Evolutionary conservation across 2,113 vertebrate genomes (phyloP), one percentile per base, ranked within the genome.

Genomic region (Pelobates fuscus): DNA sequence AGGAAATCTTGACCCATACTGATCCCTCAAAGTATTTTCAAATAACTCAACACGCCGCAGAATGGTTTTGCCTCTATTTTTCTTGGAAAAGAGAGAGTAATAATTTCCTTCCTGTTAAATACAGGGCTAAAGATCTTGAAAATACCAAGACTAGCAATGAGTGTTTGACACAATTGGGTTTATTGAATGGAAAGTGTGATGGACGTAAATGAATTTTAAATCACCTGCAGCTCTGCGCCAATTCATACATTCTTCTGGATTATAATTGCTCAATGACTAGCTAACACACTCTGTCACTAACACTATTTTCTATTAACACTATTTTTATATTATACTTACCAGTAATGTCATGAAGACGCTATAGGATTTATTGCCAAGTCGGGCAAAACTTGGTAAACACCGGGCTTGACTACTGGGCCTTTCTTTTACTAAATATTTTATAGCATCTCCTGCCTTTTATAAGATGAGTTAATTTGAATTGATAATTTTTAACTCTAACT

Each of bases 141-240:
- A 32, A 77, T 61, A 49, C 63, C 67, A 60, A 58, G 43, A 15
- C 26, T 23, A 68, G 64, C 57, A 52, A 59, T 61, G 73, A 58
- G 30, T 52, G 26, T 61, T 77, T n/a, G 32, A 68, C 65, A 77
- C 73, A 68, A 77, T 61, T 68, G 65, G 41, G 43, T 59, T 68
- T 77, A 77, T 67, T 75, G 72, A 75, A 75, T 77, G 41, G 73
- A 37, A 77, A 77, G 64, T 61, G 55, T 67, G 64, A 75, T 29
- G 30, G 54, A 68, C 55, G 43, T 67, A 77, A 77, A 68, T 77
- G 25, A 60, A 68, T 68, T 77, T 43, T 61, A 77, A 68, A 32
- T 77, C 20, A 52, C 64, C 57, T 61, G 26, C n/a, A 52, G 37
- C 20, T n/a, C 25, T 68, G 65, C 43, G 73, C 65, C 65, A 77